Evolutionary conservation across 2,888 invertebrate species (phyloP), one percentile per base, ranked within the genome.

Genomic region (Lymantria monacha): DNA sequence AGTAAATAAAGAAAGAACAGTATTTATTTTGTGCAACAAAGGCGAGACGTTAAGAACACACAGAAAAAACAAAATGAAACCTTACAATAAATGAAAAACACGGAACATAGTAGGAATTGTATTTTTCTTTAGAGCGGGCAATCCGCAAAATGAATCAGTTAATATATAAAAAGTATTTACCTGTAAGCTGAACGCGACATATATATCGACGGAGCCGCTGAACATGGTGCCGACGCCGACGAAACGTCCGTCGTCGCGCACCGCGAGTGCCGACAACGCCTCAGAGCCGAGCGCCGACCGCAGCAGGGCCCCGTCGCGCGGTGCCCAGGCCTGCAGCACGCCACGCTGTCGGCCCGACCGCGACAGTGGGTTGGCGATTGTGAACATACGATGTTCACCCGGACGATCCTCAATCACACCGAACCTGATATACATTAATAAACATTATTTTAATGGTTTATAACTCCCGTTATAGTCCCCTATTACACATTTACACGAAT

Each of bases 161-260:
- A n/a, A n/a, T n/a, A n/a, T n/a, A n/a, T n/a, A n/a, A 22, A 22
- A 22, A 3, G 22, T 22, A 8, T 33, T 9, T 65, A 95, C 95
- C 93, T 97, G 97, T 72, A 99, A 92, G 87, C 97, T 98, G 83
- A 97, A 98, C 43, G 97, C 96, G 61, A 97, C 93, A 75, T 97
- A 97, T 65, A 99, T 95, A 61, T 96, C 95, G 11, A 99, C 96
- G 68, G 96, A 96, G 44, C 98, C 98, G 51, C 96, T 96, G 75
- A 96, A 96, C 96, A 98, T 98, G 40, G 97, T 97, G 9, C 98
- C 99, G 12, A 97, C 94, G 50, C 97, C 97, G 1, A 98, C 93
- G 86, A 97, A 99, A 54, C 96, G 92, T 0, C 99, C 99, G 89
- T 99, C 97, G 81, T 97, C 96, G 52, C 97, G 92, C 30, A 97